Evolutionary conservation across 2,888 invertebrate species (phyloP), one percentile per base, ranked within the genome.

Genomic region (Nemapogon koenigi): DNA sequence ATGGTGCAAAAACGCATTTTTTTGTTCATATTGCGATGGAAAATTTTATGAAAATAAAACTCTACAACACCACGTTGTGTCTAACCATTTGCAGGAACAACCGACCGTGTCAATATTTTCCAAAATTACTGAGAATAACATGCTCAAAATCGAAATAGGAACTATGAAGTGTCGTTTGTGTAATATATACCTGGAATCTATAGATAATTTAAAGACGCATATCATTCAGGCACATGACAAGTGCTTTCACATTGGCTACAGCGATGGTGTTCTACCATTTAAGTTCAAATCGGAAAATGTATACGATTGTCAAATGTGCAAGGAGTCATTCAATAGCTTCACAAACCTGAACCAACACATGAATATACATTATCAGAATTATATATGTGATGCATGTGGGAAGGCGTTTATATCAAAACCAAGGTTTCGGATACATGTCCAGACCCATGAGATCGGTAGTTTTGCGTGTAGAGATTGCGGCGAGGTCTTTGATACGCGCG

Each of bases 211-310:
- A 3, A 76, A 75, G 46, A 53, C 56, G 15, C 78, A 78, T 43
- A 39, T 78, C 14, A 40, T 45, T 1, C 37, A 46, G 3, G 47
- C 43, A 14, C 78, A 78, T 28, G 58, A 51, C 0, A 68, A 53
- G 43, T 44, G 32, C 2, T 43, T 72, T 1, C 45, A 68, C 27
- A 37, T 44, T 0, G 53, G 61, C 4, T 73, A 62, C 42, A 66
- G 65, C 30, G 76, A 78, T 38, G 78, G 78, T 1, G 62, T 78
- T 0, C 38, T 78, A 4, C 76, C 78, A 0, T 78, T 78, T 28
- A 72, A 66, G 46, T 51, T 78, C 0, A 56, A 39, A 14, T 37
- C 61, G 4, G 49, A 59, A 3, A 51, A 57, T 17, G 55, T 51
- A 0, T 70, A 58, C 37, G 48, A 53, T 14, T 78, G 78, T 44